Evolutionary conservation across 2,113 vertebrate genomes (phyloP), one percentile per base, ranked within the genome.

Genomic region (Erythrolamprus reginae): DNA sequence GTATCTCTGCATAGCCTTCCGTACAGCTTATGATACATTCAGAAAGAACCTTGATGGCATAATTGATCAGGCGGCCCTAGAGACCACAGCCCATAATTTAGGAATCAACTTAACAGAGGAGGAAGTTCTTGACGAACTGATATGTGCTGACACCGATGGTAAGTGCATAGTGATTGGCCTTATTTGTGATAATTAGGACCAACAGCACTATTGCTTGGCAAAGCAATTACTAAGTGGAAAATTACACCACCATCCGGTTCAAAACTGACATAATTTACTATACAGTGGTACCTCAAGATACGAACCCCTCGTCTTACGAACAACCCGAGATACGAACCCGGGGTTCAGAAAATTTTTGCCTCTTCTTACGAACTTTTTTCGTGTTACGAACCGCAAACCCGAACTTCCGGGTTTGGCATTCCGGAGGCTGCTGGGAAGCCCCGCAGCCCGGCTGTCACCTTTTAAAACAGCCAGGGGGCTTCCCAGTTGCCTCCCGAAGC

Each of bases 1-100:
- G n/a, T 90, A 33, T 10, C 70, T 92, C 70, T 90, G 82, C n/a
- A 26, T 93, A 97, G 96, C 96, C 24, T 97, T 96, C 93, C 92
- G 45, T 23, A 8, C 92, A 48, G 94, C 93, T 89, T 97, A 95
- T 89, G 91, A 93, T 50, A 93, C 93, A 91, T 95, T 96, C 95
- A 87, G 28, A 77, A 96, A 94, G 90, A 95, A 96, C 53, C 56
- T 90, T 0, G 94, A 91, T 5, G 89, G 92, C 51, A 93, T 84
- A 33, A 94, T 96, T 86, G 95, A 96, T 82, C 83, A 95, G 42
- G 88, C 91, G 10, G 94, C 94, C 45, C 88, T 96, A 91, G 87
- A 95, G 94, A 52, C 33, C 21, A 94, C 94, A 0, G 38, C 95
- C 85, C 52, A 92, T 51, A 93, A 92, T 1, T 33, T 96, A 91